phyloP scores from a whole-genome alignment of 2,888 invertebrate species.

The Parnassius mnemosyne region DNA sequence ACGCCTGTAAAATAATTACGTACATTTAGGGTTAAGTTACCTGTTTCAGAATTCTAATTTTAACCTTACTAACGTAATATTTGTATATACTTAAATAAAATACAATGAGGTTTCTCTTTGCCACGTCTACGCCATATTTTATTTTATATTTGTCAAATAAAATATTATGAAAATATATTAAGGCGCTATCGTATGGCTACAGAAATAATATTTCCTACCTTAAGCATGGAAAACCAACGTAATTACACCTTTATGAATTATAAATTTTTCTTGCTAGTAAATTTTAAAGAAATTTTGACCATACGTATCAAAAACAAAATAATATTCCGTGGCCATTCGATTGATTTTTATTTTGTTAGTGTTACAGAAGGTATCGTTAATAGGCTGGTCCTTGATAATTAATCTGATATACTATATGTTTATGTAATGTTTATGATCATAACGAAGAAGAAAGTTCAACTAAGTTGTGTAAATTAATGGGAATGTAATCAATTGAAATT shows the following conservation, averaged over 20 bases:
- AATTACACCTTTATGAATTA: no score
- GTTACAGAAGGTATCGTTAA: slow-evolving; percentile 20
- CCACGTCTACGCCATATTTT: no score
- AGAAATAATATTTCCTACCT: no score
- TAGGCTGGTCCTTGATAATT: slow-evolving; percentile 69
- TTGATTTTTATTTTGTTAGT: background rate
- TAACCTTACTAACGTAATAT: background rate
- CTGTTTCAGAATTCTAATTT: background rate
- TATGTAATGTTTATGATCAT: slow-evolving; percentile 30
- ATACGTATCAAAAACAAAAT: no score
- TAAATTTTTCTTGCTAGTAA: no score
- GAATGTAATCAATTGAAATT: slow-evolving; percentile 68
- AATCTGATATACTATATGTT: slow-evolving; percentile 41
- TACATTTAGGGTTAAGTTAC: background rate
- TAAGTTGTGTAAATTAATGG: slow-evolving; percentile 45
- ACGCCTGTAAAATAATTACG: no score
- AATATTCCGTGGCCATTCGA: background rate
- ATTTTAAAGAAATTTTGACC: no score
- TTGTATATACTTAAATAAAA: slow-evolving; percentile 18
- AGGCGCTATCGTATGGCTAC: no score
- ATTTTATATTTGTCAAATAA: no score
- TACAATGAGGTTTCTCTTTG: no score
- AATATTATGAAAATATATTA: background rate
- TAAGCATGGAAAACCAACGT: no score
- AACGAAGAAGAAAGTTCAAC: slow-evolving; percentile 36